phyloP scores from a whole-genome alignment of 2,113 vertebrate species.

The Passer domesticus region DNA sequence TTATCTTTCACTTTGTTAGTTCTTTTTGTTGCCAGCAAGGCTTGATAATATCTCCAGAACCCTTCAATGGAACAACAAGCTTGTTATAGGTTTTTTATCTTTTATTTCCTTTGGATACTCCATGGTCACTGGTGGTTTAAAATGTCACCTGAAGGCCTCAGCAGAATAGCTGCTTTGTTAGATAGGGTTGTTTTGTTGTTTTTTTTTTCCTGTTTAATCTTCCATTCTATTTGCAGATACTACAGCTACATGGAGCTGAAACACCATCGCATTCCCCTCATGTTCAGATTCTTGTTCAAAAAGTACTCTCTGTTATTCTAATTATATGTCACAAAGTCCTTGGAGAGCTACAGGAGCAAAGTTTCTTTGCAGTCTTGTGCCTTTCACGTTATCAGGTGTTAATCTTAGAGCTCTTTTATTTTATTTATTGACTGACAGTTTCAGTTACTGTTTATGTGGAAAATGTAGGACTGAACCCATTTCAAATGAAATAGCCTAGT shows the following conservation, averaged over 20 bases:
- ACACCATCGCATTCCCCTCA: conserved; percentile 31
- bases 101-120: conserved; percentile 66
- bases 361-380: conserved; percentile 21
- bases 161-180: conserved; percentile 64
- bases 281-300: conserved; percentile 19
- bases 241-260: conserved; percentile 39
- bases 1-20: conserved; percentile 63
- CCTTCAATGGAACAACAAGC: conserved; percentile 61
- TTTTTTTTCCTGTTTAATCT: conserved; percentile 52
- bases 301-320: conserved; percentile 40
- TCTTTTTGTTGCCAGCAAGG: conserved; percentile 44
- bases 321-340: background rate
- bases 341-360: background rate
- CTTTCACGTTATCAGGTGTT: conserved; percentile 12
- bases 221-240: conserved; percentile 48
- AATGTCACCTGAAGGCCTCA: conserved; percentile 58
- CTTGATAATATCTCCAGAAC: conserved; percentile 52
- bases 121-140: conserved; percentile 65
- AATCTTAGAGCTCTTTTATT: conserved; percentile 55
- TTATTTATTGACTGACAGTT: conserved; percentile 43
- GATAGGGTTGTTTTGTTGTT: background rate
- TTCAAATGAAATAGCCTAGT: background rate
- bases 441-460: background rate
- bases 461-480: background rate
- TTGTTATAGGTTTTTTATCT: conserved; percentile 77